Evolutionary conservation across 2,113 vertebrate species (phyloP).

Genomic region (Paracyprichromis sp.): DNA sequence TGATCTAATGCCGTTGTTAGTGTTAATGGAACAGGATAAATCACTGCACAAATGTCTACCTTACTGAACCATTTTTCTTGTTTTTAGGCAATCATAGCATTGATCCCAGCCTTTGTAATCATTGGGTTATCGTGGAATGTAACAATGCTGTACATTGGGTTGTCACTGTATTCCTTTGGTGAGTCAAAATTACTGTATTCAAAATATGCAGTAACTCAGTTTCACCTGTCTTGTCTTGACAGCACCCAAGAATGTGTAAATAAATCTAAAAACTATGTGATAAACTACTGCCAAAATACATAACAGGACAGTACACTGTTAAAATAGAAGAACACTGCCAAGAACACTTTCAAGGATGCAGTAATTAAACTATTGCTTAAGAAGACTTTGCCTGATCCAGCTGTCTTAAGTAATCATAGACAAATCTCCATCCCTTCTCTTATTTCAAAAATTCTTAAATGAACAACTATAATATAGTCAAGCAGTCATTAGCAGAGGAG

Average conservation of each 20-base stretch:
- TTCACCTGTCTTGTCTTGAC: neutral
- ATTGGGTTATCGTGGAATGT: slow-evolving; percentile 81
- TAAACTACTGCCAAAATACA: neutral
- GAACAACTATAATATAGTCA: neutral
- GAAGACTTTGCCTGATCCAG: neutral
- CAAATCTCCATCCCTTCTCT: neutral
- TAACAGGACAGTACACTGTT: neutral
- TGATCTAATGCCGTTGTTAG: neutral
- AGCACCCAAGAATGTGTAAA: neutral
- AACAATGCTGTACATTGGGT: slow-evolving; percentile 74
- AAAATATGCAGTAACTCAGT: neutral
- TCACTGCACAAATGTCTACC: neutral
- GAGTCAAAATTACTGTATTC: slow-evolving; percentile 44
- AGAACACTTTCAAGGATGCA: neutral
- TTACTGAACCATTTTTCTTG: neutral
- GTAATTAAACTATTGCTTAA: neutral
- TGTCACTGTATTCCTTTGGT: slow-evolving; percentile 90
- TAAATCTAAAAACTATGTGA: neutral
- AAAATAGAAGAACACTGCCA: neutral
- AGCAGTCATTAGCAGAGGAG: neutral
- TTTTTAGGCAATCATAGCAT: slow-evolving; percentile 79
- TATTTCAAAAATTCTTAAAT: neutral
- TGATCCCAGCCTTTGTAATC: slow-evolving; percentile 87
- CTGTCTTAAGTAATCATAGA: neutral
- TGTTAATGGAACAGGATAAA: neutral